Base-by-base conservation (phyloP, 2,797 vertebrate genomes). In the Karalla daura region DNA sequence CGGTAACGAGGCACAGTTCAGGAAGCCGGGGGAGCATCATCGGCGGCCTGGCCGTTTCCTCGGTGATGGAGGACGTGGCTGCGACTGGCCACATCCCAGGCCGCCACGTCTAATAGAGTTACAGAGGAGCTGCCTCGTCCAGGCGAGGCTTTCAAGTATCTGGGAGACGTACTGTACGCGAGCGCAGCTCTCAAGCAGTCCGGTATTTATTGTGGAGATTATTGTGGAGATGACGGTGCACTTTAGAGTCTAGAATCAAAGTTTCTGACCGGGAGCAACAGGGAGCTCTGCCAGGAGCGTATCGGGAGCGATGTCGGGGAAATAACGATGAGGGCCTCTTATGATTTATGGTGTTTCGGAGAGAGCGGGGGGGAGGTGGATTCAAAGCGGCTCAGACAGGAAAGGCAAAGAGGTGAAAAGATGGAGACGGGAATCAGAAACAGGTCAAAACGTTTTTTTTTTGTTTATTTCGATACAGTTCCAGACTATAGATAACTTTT, bases 11-110 rank as follows among this genome's bases (percentile, higher is more conserved):
- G n/a, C n/a, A n/a, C n/a, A n/a, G n/a, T 56, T 27, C 45, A 54
- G 61, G 35, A 43, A 52, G 53, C 18, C 36, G 20, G 39, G 20
- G 39, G 12, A 63, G 50, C n/a, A 13, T 58, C 44, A 39, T 41
- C 20, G 4, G 0, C 21, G 27, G 35, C 33, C 20, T 45, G 1
- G 0, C 14, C n/a, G 50, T 66, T 47, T 17, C 17, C 14, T n/a
- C 35, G 32, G 2, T 3, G 32, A 54, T 39, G 35, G 20, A 63
- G 39, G 21, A 51, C 47, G n/a, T n/a, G n/a, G 50, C 40, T 60
- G 43, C 47, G 35, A 43, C 40, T n/a, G 41, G 12, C 20, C 3
- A 10, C 23, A 18, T 62, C 23, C 56, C 35, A 39, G 50, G 23
- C 27, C 47, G 39, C 30, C 32, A 21, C 7, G 40, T 52, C 25